Evolutionary conservation across 2,888 invertebrate species (phyloP), one percentile per base, ranked within the genome.

Genomic region (Omphaloscelis lunosa): DNA sequence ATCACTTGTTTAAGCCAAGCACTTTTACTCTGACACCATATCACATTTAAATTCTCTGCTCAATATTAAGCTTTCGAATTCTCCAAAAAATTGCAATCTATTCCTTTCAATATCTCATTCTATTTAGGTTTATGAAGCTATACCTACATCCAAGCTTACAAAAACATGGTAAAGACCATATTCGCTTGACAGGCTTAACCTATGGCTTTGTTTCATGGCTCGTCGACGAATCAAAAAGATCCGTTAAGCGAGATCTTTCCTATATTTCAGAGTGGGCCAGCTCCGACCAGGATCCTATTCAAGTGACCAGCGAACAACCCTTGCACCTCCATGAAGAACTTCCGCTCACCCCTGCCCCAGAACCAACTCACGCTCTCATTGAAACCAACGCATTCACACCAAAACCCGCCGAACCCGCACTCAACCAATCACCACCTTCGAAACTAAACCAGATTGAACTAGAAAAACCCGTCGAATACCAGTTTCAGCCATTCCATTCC

Each of bases 211-310:
- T 77, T 63, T 75, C 84, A 87, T 89, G 80, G 89, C 85, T 85
- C 82, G 75, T 70, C 70, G 67, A 91, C 92, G 92, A 92, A 92
- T 94, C 92, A 66, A 82, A 76, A 74, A 77, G 93, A 91, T 94
- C 94, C 94, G 92, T 93, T 86, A 92, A 94, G 93, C 91, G 91
- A 90, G 91, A 84, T 90, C 76, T 93, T 94, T 94, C 92, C 89
- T 89, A 79, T 92, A 90, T 95, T 95, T 92, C 95, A 95, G 95
- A 93, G 82, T 84, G 89, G 88, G 86, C 89, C 90, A 86, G 88
- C 86, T 86, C 90, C 81, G 86, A 84, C 84, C 91, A 88, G 84
- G 89, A 87, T 71, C 87, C 76, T 79, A 83, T 86, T 75, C 84
- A 86, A 76, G 84, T 86, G 89, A 80, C 87, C 90, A 92, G 87